Evolutionary conservation across 2,888 invertebrate species (phyloP).

Genomic region (Cephus sareptanus): DNA sequence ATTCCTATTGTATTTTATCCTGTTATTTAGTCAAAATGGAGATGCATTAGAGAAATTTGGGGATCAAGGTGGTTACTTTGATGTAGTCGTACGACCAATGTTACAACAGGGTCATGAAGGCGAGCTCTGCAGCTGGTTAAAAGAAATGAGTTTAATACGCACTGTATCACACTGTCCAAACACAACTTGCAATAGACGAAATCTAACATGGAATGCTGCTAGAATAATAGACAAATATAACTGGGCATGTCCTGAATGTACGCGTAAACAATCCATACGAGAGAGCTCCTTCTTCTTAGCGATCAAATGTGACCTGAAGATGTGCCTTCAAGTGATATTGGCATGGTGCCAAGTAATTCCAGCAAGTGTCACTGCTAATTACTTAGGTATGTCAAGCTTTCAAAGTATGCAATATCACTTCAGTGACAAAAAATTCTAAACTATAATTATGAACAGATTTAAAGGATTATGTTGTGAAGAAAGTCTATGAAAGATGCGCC

Average conservation of each 20-base stretch:
- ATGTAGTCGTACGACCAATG: slow-evolving; percentile 67
- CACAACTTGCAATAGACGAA: slow-evolving; percentile 62
- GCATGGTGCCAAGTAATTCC: slow-evolving; percentile 77
- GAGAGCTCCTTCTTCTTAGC: slow-evolving; percentile 73
- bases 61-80: slow-evolving; percentile 64
- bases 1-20: neutral
- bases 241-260: slow-evolving; percentile 68
- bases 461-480: slow-evolving; percentile 70
- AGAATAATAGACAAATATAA: slow-evolving; percentile 68
- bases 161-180: slow-evolving; percentile 61
- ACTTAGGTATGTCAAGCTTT: slow-evolving; percentile 67
- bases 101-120: slow-evolving; percentile 68
- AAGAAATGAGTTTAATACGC: slow-evolving; percentile 67
- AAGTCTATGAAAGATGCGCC: slow-evolving; percentile 72
- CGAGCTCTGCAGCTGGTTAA: slow-evolving; percentile 69
- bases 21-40: slow-evolving; percentile 23
- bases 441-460: slow-evolving; percentile 63
- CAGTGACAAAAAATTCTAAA: neutral
- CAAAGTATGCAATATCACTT: neutral
- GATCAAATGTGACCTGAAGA: slow-evolving; percentile 73
- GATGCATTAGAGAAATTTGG: slow-evolving; percentile 43
- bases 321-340: slow-evolving; percentile 71
- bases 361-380: slow-evolving; percentile 66
- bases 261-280: slow-evolving; percentile 66
- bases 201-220: slow-evolving; percentile 67